phyloP scores from a whole-genome alignment of 2,888 invertebrate genomes.

The Tetragonisca angustula region DNA sequence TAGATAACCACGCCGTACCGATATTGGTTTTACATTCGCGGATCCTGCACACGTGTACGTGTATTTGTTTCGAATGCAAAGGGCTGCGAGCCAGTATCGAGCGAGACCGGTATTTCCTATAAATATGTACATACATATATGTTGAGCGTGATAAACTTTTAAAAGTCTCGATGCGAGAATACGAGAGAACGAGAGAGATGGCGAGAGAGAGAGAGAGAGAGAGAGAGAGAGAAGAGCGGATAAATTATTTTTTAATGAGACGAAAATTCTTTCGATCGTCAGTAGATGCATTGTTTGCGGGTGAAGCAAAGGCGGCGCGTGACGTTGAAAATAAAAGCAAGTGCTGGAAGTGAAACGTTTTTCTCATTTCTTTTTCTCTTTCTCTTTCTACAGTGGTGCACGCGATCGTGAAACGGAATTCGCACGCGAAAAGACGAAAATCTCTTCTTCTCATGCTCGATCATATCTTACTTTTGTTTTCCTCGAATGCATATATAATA shows the following conservation, averaged over 20 bases:
- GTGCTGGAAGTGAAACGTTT: background rate
- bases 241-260: slow-evolving; percentile 38
- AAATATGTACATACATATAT: slow-evolving; percentile 24
- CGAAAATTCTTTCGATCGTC: slow-evolving; percentile 15
- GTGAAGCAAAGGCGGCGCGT: slow-evolving; percentile 18
- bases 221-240: background rate
- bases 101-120: slow-evolving; percentile 34
- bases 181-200: background rate
- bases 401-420: slow-evolving; percentile 13
- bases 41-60: slow-evolving; percentile 23
- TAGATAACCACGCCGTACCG: slow-evolving; percentile 47
- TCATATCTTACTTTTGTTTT: slow-evolving; percentile 57
- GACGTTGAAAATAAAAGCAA: slow-evolving; percentile 34
- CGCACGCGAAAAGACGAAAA: slow-evolving; percentile 53
- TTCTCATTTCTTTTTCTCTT: background rate
- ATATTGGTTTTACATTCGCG: slow-evolving; percentile 50
- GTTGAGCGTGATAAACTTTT: slow-evolving; percentile 26
- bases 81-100: slow-evolving; percentile 31
- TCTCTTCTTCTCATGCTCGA: slow-evolving; percentile 51
- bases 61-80: slow-evolving; percentile 34
- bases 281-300: slow-evolving; percentile 24
- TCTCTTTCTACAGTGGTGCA: slow-evolving; percentile 1
- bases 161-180: background rate
- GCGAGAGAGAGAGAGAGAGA: background rate
- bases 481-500: slow-evolving; percentile 51